A percentile compares a stretch with the other conserved stretches of the same genome.
Evolutionary conservation across 2,113 vertebrate genomes (phyloP).

Genomic region (Cinclus mexicanus): DNA sequence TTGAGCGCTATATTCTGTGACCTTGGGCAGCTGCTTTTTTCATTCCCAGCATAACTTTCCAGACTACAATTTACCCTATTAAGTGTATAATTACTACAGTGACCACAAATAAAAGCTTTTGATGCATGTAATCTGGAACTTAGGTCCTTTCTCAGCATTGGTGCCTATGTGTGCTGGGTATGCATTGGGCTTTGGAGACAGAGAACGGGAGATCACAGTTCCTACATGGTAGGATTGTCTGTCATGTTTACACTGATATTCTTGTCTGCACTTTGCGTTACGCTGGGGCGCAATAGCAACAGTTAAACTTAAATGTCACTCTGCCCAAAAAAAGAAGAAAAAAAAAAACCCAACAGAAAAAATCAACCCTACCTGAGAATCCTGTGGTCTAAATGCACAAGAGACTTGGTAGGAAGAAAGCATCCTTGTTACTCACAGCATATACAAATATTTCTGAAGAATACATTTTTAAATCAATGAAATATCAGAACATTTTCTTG

Average conservation of each 20-base stretch:
- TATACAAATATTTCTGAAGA: background rate
- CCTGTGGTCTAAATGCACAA: background rate
- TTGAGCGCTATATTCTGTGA: background rate
- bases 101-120: background rate
- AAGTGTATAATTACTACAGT: background rate
- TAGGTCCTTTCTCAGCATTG: background rate
- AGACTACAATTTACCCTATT: background rate
- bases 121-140: background rate
- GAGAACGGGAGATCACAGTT: background rate
- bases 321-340: background rate
- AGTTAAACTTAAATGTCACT: background rate
- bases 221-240: background rate
- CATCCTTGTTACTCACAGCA: background rate
- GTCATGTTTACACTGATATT: background rate
- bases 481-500: background rate
- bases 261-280: background rate
- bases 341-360: background rate
- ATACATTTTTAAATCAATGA: background rate
- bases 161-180: background rate
- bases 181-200: background rate
- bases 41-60: background rate
- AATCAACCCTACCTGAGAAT: background rate
- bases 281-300: rapidly evolving
- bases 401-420: background rate
- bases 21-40: background rate